Evolutionary conservation across 2,888 invertebrate genomes (phyloP).

Genomic region (Mystacides longicornis): DNA sequence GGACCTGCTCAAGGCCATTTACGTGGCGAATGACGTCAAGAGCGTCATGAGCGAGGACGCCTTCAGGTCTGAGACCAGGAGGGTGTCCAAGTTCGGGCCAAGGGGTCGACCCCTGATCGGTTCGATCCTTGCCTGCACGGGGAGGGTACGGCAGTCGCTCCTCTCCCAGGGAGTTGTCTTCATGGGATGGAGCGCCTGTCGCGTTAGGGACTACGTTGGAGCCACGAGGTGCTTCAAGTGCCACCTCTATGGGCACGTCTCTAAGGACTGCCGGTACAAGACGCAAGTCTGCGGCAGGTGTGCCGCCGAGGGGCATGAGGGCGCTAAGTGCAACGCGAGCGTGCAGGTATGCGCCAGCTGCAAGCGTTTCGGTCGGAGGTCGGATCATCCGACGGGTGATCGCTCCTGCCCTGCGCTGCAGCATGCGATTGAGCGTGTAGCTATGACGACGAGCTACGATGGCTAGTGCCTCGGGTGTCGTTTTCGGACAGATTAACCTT

Average conservation of each 20-base stretch:
- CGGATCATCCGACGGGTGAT: slow-evolving; percentile 3
- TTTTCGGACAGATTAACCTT: slow-evolving; percentile 1
- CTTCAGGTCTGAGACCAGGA: too few species aligned
- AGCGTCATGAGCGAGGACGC: too few species aligned
- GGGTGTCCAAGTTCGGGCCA: too few species aligned
- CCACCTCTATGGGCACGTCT: neutral
- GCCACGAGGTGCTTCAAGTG: slow-evolving; percentile 3
- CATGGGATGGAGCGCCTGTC: neutral
- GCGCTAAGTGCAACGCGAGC: neutral
- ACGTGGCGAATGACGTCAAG: too few species aligned
- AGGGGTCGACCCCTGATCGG: too few species aligned
- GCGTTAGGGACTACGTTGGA: slow-evolving; percentile 3
- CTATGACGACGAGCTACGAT: neutral
- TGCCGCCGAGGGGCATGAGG: neutral
- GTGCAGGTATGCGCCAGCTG: too few species aligned
- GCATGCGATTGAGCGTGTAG: neutral
- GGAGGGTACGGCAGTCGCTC: neutral
- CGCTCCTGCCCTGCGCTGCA: neutral
- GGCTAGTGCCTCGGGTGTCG: neutral
- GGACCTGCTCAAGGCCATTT: too few species aligned
- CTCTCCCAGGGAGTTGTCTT: neutral
- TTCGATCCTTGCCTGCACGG: too few species aligned
- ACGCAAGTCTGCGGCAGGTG: neutral
- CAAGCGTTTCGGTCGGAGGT: neutral
- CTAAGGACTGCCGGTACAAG: too few species aligned